phyloP scores from a whole-genome alignment of 2,888 invertebrate genomes.

The Smittia aterrima region DNA sequence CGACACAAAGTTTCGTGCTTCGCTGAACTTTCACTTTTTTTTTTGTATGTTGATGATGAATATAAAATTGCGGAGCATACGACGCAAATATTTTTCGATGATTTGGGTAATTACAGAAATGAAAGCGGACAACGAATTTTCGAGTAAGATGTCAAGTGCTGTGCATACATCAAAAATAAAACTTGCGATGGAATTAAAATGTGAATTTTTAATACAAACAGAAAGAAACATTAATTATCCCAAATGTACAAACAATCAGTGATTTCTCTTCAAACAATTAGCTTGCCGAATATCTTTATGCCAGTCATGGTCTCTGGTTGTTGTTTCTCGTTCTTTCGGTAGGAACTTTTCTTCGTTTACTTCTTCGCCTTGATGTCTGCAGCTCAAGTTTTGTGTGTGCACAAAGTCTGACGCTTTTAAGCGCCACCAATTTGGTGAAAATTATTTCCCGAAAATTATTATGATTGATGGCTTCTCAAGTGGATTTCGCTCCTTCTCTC shows the following conservation, averaged over 20 bases:
- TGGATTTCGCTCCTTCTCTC: neutral
- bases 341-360: neutral
- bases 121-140: neutral
- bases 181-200: neutral
- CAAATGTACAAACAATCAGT: conserved; percentile 9
- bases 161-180: neutral
- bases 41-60: neutral
- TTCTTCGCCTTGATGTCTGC: neutral
- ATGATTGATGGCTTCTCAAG: conserved; percentile 14
- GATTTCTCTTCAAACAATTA: conserved; percentile 10
- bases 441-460: conserved; percentile 27
- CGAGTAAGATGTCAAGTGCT: neutral
- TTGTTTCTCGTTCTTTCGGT: neutral
- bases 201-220: conserved; percentile 10
- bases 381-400: neutral
- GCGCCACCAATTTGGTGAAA: conserved; percentile 8
- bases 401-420: neutral
- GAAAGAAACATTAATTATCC: conserved; percentile 5
- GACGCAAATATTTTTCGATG: no score
- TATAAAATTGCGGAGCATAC: neutral
- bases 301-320: conserved; percentile 5
- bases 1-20: no score
- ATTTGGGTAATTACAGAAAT: neutral
- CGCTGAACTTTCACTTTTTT: no score
- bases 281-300: neutral